Percentiles rank a stretch among this genome's conserved stretches.
Conservation (phyloP, 2,113 vertebrate species). For the Camelus dromedarius region DNA sequence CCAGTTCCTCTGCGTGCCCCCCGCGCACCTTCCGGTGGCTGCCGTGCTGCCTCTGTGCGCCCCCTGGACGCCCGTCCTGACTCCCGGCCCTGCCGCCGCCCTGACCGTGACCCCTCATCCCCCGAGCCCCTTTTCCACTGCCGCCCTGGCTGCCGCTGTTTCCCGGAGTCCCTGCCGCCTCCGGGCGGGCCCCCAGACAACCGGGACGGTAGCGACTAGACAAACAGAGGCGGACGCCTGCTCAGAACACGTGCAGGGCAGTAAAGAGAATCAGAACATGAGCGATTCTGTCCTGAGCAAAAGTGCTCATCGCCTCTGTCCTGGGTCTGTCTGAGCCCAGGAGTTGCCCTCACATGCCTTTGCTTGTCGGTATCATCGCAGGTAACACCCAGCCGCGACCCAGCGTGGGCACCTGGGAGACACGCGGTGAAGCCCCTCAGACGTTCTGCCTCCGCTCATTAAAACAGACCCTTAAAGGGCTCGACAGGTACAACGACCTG, state of each 20-base stretch:
- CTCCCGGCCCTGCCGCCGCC: neutral
- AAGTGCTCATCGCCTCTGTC: neutral
- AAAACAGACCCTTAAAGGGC: neutral
- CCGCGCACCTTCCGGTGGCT: constrained; percentile 48
- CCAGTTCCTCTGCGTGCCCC: constrained; percentile 27
- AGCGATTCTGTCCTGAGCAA: neutral
- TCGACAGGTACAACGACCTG: neutral
- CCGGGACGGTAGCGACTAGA: neutral
- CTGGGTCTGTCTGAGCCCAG: neutral
- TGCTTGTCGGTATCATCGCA: neutral
- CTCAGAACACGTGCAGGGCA: neutral
- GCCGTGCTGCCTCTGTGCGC: constrained; percentile 65
- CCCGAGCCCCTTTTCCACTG: constrained; percentile 10
- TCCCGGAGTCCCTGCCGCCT: neutral
- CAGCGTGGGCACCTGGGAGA: rapidly evolving
- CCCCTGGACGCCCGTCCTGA: constrained; percentile 33
- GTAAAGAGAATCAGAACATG: neutral
- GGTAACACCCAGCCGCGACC: neutral
- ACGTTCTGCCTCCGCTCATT: neutral
- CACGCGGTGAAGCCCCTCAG: neutral
- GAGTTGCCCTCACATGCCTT: too few species aligned
- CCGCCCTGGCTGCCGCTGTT: constrained; percentile 28
- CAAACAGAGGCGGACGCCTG: neutral
- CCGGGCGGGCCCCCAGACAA: neutral
- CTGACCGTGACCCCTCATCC: neutral